Evolutionary conservation across 1,140 invertebrate species (phyloP).

Genomic region (Leptopilina boulardi): DNA sequence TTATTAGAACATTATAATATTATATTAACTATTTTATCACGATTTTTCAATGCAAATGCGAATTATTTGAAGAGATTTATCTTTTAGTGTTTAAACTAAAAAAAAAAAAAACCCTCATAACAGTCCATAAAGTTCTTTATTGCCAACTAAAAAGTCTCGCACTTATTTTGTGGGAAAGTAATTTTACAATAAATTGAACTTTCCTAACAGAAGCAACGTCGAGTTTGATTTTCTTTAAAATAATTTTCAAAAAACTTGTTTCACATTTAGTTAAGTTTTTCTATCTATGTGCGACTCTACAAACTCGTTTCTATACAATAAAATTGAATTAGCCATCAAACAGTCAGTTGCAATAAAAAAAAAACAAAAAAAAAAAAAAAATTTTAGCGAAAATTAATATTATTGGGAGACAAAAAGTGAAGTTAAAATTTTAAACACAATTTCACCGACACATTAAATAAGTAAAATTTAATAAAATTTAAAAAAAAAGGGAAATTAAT

Average conservation of each 20-base stretch:
- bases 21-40: no score
- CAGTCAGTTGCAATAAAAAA: not conserved
- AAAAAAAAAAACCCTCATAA: not conserved
- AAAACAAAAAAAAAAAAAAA: not conserved
- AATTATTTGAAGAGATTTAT: no score
- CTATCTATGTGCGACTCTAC: not conserved
- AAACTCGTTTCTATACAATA: not conserved
- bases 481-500: no score
- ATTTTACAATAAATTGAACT: conserved; percentile 18
- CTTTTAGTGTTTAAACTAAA: not conserved
- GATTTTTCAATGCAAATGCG: no score
- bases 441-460: no score
- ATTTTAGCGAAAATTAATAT: not conserved
- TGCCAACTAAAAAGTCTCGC: not conserved
- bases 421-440: no score
- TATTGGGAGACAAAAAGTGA: not conserved
- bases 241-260: not conserved
- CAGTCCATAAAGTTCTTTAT: conserved; percentile 2
- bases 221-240: conserved; percentile 10
- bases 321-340: not conserved
- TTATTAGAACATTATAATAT: no score
- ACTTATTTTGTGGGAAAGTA: not conserved
- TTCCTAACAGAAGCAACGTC: not conserved
- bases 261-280: not conserved
- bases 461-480: no score